Percentiles rank a stretch among this genome's conserved stretches.
These are phyloP conservation scores for Festucalex cinctus DNA, from an alignment of 2,113 vertebrate species.

Conservation along the genomic window DNA sequence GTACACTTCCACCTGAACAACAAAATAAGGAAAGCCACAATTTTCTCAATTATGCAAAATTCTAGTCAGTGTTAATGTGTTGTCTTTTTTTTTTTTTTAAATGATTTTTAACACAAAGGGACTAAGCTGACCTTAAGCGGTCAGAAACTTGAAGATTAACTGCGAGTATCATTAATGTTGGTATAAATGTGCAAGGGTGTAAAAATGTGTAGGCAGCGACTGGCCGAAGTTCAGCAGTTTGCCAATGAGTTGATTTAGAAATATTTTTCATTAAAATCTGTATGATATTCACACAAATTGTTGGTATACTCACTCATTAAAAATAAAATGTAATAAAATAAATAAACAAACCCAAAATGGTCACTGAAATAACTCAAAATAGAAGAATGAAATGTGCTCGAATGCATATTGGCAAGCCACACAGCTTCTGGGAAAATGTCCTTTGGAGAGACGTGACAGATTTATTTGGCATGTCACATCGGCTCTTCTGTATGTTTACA, in stretches of 20 bases:
- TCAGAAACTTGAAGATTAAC: background rate
- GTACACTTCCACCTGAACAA: background rate
- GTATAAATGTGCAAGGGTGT: background rate
- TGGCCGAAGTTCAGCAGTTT: background rate
- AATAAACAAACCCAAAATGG: too few species aligned
- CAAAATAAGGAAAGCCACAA: slow-evolving; percentile 3
- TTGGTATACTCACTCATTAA: too few species aligned
- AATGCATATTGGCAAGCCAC: too few species aligned
- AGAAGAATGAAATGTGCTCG: too few species aligned
- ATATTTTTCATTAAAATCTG: background rate
- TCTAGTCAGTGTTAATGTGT: background rate
- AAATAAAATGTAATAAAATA: too few species aligned
- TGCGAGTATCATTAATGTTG: background rate
- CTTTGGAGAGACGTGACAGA: too few species aligned
- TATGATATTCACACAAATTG: too few species aligned
- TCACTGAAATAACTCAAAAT: too few species aligned
- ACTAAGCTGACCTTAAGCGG: background rate
- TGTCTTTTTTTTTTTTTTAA: too few species aligned
- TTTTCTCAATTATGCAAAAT: slow-evolving; percentile 1
- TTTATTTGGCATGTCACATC: too few species aligned
- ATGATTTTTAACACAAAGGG: background rate
- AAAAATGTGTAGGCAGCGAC: background rate
- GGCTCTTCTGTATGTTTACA: too few species aligned
- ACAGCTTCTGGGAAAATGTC: too few species aligned
- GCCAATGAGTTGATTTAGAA: background rate